Evolutionary conservation across 2,888 invertebrate species (phyloP).

Genomic region (Pecten maximus): DNA sequence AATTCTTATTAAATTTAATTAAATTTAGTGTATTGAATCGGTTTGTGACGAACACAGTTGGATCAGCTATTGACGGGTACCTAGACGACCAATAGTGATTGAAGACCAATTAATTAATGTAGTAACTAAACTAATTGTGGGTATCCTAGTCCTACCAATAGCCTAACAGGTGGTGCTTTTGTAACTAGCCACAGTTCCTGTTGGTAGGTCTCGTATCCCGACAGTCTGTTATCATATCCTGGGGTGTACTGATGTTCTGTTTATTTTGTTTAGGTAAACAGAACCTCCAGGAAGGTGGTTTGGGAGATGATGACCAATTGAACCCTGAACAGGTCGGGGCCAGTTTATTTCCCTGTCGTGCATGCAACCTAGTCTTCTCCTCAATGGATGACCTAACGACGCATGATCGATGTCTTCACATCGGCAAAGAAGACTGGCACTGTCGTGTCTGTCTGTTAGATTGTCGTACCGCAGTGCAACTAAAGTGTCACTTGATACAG

Average conservation of each 20-base stretch:
- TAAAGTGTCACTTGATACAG: background rate
- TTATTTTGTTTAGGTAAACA: conserved; percentile 24
- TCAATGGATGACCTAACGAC: background rate
- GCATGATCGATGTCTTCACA: conserved; percentile 2
- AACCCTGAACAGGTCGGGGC: background rate
- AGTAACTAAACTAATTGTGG: too few species aligned
- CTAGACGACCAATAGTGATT: too few species aligned
- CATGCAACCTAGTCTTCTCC: conserved; percentile 14
- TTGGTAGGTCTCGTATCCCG: too few species aligned
- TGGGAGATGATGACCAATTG: conserved; percentile 15
- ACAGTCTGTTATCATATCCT: background rate
- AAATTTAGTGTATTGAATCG: too few species aligned
- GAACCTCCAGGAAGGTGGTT: background rate
- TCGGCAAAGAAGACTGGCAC: background rate
- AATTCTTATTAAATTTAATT: too few species aligned
- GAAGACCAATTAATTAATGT: too few species aligned
- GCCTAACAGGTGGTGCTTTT: too few species aligned
- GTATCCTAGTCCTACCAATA: too few species aligned
- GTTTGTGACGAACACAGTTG: too few species aligned
- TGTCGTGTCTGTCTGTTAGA: background rate
- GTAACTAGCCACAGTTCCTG: background rate
- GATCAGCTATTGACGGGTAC: too few species aligned
- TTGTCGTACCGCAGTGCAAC: background rate
- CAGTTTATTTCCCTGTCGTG: conserved; percentile 19
- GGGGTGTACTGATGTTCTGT: background rate